A percentile compares a stretch with the other conserved stretches of the same genome.
phyloP scores from a whole-genome alignment of 1,140 invertebrate species.

The Lordiphosa clarofinis region DNA sequence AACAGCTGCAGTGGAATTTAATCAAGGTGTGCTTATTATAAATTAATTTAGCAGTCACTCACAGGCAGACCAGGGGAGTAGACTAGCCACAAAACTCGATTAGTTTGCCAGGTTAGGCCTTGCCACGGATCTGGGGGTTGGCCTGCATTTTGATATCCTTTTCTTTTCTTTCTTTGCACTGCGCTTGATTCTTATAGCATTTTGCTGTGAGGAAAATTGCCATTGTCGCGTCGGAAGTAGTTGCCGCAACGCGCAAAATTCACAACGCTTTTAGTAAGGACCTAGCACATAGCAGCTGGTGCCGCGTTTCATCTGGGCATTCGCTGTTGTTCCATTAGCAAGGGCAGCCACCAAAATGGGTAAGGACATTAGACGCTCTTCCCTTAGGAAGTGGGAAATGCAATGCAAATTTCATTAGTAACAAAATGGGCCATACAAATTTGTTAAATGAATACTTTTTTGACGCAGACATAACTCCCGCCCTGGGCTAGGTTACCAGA shows the following conservation, averaged over 20 bases:
- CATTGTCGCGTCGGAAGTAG: slow-evolving; percentile 8
- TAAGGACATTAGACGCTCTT: not conserved
- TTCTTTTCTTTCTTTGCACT: slow-evolving; percentile 6
- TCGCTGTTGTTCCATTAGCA: slow-evolving; percentile 9
- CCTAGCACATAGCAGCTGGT: not conserved
- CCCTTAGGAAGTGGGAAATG: slow-evolving; percentile 1
- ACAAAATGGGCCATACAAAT: not conserved
- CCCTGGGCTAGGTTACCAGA: too few species aligned
- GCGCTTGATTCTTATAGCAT: too few species aligned
- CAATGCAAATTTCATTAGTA: slow-evolving; percentile 9
- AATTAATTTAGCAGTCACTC: slow-evolving; percentile 6
- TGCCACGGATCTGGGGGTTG: too few species aligned
- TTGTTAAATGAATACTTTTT: not conserved
- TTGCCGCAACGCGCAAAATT: slow-evolving; percentile 8
- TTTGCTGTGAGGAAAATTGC: slow-evolving; percentile 5
- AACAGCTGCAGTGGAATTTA: slow-evolving; percentile 6
- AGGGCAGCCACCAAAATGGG: slow-evolving; percentile 1
- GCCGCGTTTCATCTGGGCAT: too few species aligned
- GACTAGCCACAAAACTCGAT: slow-evolving; percentile 7
- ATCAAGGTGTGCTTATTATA: slow-evolving; percentile 14
- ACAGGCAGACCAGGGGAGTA: not conserved
- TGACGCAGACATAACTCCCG: too few species aligned
- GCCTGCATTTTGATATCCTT: slow-evolving; percentile 9
- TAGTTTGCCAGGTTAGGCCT: slow-evolving; percentile 11
- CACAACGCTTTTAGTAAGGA: slow-evolving; percentile 1